Evolutionary conservation across 1,140 invertebrate species (phyloP).

Genomic region (Sesamia nonagrioides): DNA sequence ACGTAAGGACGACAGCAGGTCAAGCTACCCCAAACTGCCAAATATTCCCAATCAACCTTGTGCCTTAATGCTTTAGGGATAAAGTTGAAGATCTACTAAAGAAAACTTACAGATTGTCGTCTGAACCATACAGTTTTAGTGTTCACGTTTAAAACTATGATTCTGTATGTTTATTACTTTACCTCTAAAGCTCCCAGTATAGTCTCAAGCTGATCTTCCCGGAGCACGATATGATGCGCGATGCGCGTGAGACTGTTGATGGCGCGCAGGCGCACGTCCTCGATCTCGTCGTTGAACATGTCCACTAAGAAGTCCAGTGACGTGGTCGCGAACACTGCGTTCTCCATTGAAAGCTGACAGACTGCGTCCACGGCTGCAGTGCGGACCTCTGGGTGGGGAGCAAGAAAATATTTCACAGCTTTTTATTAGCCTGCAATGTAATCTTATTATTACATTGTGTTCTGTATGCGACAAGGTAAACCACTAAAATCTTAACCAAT

Average conservation of each 20-base stretch:
- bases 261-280: slow-evolving; percentile 97
- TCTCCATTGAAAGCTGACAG: slow-evolving; percentile 95
- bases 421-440: too few relatives aligned
- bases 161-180: background rate
- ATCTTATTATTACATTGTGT: too few relatives aligned
- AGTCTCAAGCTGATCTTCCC: slow-evolving; percentile 98
- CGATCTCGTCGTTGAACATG: slow-evolving; percentile 99
- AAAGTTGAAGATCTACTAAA: too few relatives aligned
- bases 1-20: too few relatives aligned
- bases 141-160: too few relatives aligned
- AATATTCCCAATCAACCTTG: too few relatives aligned
- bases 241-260: slow-evolving; percentile 97
- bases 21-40: too few relatives aligned
- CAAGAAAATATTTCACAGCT: background rate
- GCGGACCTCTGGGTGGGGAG: slow-evolving; percentile 92
- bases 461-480: too few relatives aligned
- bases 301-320: slow-evolving; percentile 98
- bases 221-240: slow-evolving; percentile 94
- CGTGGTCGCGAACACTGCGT: slow-evolving; percentile 94
- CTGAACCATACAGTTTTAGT: too few relatives aligned
- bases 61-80: too few relatives aligned
- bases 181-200: slow-evolving; percentile 96
- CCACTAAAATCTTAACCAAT: too few relatives aligned
- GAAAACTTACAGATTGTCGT: too few relatives aligned
- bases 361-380: slow-evolving; percentile 98